Evolutionary conservation across 2,888 invertebrate genomes (phyloP).

Genomic region (Odiellus spinosus): DNA sequence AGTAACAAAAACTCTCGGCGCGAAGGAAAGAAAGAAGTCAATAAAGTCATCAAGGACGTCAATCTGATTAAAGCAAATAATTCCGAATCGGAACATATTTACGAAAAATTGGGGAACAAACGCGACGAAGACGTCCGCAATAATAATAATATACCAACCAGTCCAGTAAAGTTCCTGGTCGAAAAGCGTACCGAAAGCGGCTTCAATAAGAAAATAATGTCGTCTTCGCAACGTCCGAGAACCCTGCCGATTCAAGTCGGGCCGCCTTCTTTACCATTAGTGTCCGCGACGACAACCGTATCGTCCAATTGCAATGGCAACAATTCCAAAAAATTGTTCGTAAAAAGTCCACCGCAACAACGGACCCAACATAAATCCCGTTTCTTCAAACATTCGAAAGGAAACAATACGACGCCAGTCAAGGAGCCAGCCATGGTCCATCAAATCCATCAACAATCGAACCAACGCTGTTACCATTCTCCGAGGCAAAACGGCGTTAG

Average conservation of each 20-base stretch:
- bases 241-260: neutral
- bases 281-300: too few relatives aligned
- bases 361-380: slow-evolving; percentile 6
- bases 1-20: neutral
- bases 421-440: slow-evolving; percentile 7
- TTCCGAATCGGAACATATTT: slow-evolving; percentile 10
- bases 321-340: slow-evolving; percentile 8
- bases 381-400: neutral
- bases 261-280: too few relatives aligned
- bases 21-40: slow-evolving; percentile 5
- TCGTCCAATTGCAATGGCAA: too few relatives aligned
- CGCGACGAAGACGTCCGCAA: neutral
- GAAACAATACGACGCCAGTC: slow-evolving; percentile 6
- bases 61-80: too few relatives aligned
- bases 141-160: neutral
- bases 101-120: slow-evolving; percentile 10
- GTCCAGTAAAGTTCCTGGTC: too few relatives aligned
- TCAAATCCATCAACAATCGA: too few relatives aligned
- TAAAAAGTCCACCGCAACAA: slow-evolving; percentile 11
- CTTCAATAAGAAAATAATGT: neutral
- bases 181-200: too few relatives aligned
- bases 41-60: neutral
- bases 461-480: too few relatives aligned
- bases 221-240: neutral
- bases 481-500: slow-evolving; percentile 25